Conservation (phyloP, 2,888 invertebrate species). For the Dioctria rufipes region DNA sequence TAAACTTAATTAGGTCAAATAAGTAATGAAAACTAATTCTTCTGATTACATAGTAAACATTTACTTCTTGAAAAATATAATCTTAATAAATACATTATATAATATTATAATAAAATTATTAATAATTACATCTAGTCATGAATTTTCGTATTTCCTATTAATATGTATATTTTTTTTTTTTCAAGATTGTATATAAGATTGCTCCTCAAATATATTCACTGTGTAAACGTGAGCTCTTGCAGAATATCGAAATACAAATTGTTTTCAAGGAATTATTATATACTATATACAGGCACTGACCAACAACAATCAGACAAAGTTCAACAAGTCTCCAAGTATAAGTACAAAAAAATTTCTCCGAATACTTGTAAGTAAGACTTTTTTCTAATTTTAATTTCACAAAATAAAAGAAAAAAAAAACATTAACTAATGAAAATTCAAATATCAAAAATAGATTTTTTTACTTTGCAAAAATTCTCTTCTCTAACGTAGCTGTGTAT, state of each 20-base stretch:
- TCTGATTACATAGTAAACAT: slow-evolving; percentile 39
- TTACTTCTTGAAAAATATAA: slow-evolving; percentile 51
- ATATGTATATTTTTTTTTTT: neutral
- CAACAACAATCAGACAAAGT: slow-evolving; percentile 18
- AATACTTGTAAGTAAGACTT: neutral
- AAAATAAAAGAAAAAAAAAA: slow-evolving; percentile 4
- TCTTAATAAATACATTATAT: slow-evolving; percentile 46
- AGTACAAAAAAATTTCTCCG: neutral
- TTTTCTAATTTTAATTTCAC: neutral
- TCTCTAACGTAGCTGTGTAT: no score
- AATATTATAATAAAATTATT: slow-evolving; percentile 22
- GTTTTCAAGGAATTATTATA: neutral
- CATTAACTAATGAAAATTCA: slow-evolving; percentile 8
- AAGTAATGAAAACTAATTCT: neutral
- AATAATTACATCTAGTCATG: slow-evolving; percentile 47
- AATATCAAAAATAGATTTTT: slow-evolving; percentile 31
- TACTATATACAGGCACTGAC: slow-evolving; percentile 2
- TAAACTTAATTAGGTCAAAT: no score
- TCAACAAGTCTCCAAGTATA: neutral
- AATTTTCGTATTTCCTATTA: slow-evolving; percentile 22
- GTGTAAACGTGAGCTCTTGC: neutral
- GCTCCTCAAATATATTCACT: neutral
- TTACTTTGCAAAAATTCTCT: slow-evolving; percentile 5
- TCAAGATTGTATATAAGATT: slow-evolving; percentile 19
- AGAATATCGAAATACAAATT: neutral